Percentiles rank a stretch among this genome's conserved stretches.
These are phyloP conservation scores for Merodon equestris DNA, from an alignment of 2,888 invertebrate species.

Conservation along the genomic window DNA sequence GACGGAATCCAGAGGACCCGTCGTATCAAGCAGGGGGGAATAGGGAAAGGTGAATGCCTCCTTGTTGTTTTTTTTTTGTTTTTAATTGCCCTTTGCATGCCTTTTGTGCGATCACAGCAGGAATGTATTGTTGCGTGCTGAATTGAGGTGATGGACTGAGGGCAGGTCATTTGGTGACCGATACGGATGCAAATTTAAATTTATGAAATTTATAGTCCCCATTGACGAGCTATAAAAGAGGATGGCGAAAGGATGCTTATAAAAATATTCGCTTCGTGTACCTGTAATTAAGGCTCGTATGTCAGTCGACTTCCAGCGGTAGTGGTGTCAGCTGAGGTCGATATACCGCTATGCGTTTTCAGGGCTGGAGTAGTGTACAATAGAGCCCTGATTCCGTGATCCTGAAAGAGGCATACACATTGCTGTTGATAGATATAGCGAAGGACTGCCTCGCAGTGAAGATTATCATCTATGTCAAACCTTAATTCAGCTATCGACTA, in stretches of 20 bases:
- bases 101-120: constrained; percentile 6
- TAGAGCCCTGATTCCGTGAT: no score
- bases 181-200: constrained; percentile 60
- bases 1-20: no score
- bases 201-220: constrained; percentile 58
- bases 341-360: not conserved
- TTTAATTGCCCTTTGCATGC: not conserved
- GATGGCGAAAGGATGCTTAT: not conserved
- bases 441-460: not conserved
- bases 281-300: constrained; percentile 60
- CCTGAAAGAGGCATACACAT: no score
- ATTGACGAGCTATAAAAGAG: constrained; percentile 39
- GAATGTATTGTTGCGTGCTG: constrained; percentile 27
- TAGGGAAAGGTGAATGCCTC: not conserved
- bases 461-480: no score
- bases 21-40: no score
- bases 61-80: constrained; percentile 3
- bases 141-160: constrained; percentile 12
- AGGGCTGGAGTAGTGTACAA: no score
- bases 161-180: constrained; percentile 41
- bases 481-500: no score
- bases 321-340: constrained; percentile 5
- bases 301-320: constrained; percentile 37
- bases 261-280: constrained; percentile 29
- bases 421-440: no score